phyloP scores from a whole-genome alignment of 2,797 vertebrate species.

The Melanogrammus aeglefinus region DNA sequence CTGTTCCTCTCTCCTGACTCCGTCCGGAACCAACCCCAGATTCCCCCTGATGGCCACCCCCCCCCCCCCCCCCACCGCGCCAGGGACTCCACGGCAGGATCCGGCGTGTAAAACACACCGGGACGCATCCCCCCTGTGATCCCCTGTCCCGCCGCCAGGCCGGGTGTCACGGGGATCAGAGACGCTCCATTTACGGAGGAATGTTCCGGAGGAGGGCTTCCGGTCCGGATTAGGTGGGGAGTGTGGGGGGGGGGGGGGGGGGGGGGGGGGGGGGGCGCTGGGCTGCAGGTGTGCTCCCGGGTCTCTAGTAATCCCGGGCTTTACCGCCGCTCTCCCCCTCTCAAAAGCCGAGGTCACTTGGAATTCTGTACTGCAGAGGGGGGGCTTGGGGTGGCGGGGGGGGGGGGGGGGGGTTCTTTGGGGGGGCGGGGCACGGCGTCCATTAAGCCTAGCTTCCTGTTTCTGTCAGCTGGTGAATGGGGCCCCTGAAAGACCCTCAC shows the following conservation, averaged over 20 bases:
- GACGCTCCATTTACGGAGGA: conserved; percentile 45
- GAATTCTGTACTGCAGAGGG: conserved; percentile 69
- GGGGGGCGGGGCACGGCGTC: conserved; percentile 57
- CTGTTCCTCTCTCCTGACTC: background rate
- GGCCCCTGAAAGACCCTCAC: conserved; percentile 67
- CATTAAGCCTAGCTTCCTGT: conserved; percentile 77
- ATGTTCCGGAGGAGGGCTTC: conserved; percentile 38
- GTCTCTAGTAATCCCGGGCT: conserved; percentile 65
- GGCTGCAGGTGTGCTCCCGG: conserved; percentile 70
- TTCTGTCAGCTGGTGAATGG: conserved; percentile 74
- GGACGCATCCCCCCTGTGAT: background rate
- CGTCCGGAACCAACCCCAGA: background rate
- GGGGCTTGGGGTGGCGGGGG: conserved; percentile 67
- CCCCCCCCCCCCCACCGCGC: too few species aligned
- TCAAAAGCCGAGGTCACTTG: conserved; percentile 65
- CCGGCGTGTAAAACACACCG: background rate
- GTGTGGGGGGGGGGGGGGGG: too few species aligned
- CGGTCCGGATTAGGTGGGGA: background rate
- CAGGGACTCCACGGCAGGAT: background rate
- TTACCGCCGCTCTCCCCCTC: conserved; percentile 58
- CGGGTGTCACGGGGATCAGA: conserved; percentile 43
- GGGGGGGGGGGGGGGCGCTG: too few species aligned
- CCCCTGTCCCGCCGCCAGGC: background rate
- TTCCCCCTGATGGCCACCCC: background rate
- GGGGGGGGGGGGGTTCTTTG: conserved; percentile 68